These are phyloP conservation scores for Alosa sapidissima DNA, from an alignment of 2,797 vertebrate species.

Conservation along the genomic window DNA sequence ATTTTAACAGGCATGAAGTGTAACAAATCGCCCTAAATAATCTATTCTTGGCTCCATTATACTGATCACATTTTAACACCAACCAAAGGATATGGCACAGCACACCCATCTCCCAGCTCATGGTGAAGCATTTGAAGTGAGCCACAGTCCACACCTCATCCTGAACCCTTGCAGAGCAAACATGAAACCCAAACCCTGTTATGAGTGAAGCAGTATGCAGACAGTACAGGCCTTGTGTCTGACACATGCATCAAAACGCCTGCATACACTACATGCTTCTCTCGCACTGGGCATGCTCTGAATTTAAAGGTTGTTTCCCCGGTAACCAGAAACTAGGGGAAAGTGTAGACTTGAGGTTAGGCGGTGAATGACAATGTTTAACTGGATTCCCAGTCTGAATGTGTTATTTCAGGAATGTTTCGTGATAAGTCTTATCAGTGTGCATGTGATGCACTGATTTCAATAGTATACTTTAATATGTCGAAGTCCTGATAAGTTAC, in stretches of 20 bases:
- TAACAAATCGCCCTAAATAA: not conserved
- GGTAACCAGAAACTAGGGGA: constrained; percentile 41
- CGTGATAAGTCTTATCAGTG: not conserved
- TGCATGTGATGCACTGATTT: not conserved
- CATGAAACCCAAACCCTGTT: constrained; percentile 5
- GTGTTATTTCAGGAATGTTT: constrained; percentile 4
- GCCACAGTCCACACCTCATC: not conserved
- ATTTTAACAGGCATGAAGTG: not conserved
- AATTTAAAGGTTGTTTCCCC: constrained; percentile 7
- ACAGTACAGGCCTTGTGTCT: constrained; percentile 45
- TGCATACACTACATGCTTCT: constrained; percentile 34
- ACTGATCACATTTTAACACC: not conserved
- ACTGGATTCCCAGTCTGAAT: not conserved
- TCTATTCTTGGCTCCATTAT: not conserved
- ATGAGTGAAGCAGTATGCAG: constrained; percentile 53
- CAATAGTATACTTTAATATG: not conserved
- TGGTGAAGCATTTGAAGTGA: not conserved
- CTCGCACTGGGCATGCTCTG: constrained; percentile 37
- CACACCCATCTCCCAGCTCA: not conserved
- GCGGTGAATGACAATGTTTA: constrained; percentile 18
- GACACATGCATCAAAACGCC: constrained; percentile 33
- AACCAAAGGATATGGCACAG: not conserved
- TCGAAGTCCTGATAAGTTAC: not conserved
- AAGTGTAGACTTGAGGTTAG: constrained; percentile 27
- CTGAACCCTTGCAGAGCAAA: not conserved